These are phyloP conservation scores for Salpingus planirostris DNA, from an alignment of 2,888 invertebrate genomes.

Conservation along the genomic window DNA sequence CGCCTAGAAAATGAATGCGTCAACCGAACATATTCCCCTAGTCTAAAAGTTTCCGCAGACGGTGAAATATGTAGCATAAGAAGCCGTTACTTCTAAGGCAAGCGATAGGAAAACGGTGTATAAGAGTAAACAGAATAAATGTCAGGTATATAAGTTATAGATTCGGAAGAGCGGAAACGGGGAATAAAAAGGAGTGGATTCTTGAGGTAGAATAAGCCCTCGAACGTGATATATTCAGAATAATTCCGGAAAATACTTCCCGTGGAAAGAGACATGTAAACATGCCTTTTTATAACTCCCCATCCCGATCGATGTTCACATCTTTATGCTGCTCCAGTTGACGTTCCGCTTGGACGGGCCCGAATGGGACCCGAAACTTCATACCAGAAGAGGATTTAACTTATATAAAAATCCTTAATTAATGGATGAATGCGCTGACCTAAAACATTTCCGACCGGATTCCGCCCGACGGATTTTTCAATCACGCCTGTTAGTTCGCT, in stretches of 20 bases:
- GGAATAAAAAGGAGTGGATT: conserved; percentile 6
- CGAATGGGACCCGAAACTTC: conserved; percentile 12
- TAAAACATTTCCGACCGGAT: conserved; percentile 3
- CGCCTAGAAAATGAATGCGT: no score
- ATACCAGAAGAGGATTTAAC: conserved; percentile 10
- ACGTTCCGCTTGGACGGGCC: conserved; percentile 16
- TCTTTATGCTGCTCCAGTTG: conserved; percentile 20
- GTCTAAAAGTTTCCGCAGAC: no score
- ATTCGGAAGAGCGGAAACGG: conserved; percentile 4
- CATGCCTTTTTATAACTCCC: conserved; percentile 20
- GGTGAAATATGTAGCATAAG: no score
- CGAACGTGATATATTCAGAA: conserved; percentile 21
- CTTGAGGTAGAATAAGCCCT: conserved; percentile 8
- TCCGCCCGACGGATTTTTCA: no score
- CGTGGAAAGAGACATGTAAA: conserved; percentile 19
- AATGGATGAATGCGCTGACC: conserved; percentile 9
- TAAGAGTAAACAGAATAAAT: conserved; percentile 12
- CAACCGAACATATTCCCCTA: no score
- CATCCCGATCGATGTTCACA: conserved; percentile 17
- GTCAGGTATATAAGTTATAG: conserved; percentile 15
- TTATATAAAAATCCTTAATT: conserved; percentile 12
- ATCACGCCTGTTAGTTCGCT: no score
- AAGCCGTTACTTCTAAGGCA: no score
- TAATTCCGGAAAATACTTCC: conserved; percentile 19
- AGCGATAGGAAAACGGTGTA: no score